Evolutionary conservation across 2,888 invertebrate species (phyloP), one percentile per base, ranked within the genome.

Genomic region (Sarcophaga variegata): DNA sequence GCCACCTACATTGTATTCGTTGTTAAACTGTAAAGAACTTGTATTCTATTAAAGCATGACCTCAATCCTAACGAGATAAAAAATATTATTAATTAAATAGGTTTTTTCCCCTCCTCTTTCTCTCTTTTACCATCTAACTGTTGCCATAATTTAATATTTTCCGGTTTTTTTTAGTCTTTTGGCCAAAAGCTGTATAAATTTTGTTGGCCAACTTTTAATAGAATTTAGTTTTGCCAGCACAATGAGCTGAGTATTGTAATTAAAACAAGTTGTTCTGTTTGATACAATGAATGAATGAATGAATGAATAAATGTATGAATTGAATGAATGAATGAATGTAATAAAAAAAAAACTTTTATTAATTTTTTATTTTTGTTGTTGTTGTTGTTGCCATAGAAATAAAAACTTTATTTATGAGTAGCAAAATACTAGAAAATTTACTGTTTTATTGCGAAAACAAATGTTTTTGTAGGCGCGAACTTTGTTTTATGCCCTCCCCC

Each of bases 191-290:
- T 47, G 17, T 14, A 22, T 20, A 63, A 63, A 54, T 54, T 63
- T 74, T 62, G 62, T 62, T 63, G 25, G 22, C 22, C 54, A 74
- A 74, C 62, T 63, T 74, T 72, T 71, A 20, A 37, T 62, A 62
- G 37, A 62, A 37, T 54, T 70, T 54, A 49, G 12, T 11, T 70
- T 70, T 54, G 47, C 8, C 67, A 69, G 11, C 17, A 54, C 54
- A 54, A 54, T 54, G 54, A 54, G 54, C 17, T 54, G 54, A 54
- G 4, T 54, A 17, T 54, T 54, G 54, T 54, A 54, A 54, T 54
- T 54, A 54, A 54, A 54, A 54, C 54, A 54, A 54, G 54, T 54
- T 54, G 12, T 54, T 54, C 54, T 14, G 4, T 5, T 54, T 17
- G 12, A 12, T 17, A 54, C 49, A 14, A 49, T 49, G 14, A 49